Percentiles rank a stretch among this genome's conserved stretches.
Conservation (phyloP, 2,113 vertebrate genomes). For the Ailuropoda melanoleuca region DNA sequence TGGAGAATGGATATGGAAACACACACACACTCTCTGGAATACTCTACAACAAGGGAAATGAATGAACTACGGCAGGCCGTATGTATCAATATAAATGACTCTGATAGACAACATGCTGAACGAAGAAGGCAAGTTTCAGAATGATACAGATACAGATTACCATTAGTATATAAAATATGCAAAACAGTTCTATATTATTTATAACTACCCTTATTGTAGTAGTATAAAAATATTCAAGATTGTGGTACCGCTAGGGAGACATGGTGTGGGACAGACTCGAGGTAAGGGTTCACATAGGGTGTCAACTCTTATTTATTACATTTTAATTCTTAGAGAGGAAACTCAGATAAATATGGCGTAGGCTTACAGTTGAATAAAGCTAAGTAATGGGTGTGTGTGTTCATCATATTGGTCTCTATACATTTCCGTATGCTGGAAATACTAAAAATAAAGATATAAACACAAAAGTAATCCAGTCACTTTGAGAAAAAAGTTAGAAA, state of each 20-base stretch:
- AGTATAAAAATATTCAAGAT: not conserved
- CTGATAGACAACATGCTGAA: conserved; percentile 13
- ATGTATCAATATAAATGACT: not conserved
- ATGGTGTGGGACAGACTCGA: not conserved
- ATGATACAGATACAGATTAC: not conserved
- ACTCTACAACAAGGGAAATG: not conserved
- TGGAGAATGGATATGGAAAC: not conserved
- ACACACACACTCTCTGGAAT: not conserved
- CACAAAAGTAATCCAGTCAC: not conserved
- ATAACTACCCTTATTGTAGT: not conserved
- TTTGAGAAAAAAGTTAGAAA: not conserved
- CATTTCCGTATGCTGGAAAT: not conserved
- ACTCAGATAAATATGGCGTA: not conserved
- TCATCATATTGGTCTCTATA: not conserved
- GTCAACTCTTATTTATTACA: not conserved
- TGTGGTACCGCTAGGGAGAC: not conserved
- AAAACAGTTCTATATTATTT: not conserved
- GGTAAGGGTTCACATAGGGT: not conserved
- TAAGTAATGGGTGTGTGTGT: not conserved
- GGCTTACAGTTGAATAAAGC: not conserved
- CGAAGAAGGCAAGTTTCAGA: not conserved
- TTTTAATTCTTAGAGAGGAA: not conserved
- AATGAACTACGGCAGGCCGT: not conserved
- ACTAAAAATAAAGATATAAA: not conserved
- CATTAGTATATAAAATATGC: not conserved